Conservation (phyloP, 1,140 invertebrate genomes). For the Cotesia typhae region DNA sequence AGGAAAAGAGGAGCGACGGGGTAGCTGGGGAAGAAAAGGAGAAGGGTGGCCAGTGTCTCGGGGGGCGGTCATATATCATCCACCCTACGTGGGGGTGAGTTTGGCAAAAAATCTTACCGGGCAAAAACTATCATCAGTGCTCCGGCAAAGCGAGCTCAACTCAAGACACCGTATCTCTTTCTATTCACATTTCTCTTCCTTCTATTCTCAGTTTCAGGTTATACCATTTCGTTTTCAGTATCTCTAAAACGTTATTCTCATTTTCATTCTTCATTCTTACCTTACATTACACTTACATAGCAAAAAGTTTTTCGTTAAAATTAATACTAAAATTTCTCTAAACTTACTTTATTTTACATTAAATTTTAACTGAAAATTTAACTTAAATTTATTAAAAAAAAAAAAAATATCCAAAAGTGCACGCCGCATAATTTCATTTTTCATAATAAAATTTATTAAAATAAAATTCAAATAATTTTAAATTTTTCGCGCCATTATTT, state of each 20-base stretch:
- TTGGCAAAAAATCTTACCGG: slow-evolving; percentile 63
- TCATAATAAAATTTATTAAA: no score
- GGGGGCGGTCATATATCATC: slow-evolving; percentile 66
- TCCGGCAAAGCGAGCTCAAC: slow-evolving; percentile 62
- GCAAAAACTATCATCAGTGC: slow-evolving; percentile 66
- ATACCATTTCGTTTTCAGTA: not conserved
- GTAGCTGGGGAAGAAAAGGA: slow-evolving; percentile 21
- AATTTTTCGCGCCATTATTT: no score
- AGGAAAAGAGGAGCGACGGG: not conserved
- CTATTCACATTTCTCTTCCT: slow-evolving; percentile 39
- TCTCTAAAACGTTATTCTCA: slow-evolving; percentile 44
- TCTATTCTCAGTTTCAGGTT: slow-evolving; percentile 24
- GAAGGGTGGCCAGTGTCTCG: slow-evolving; percentile 63
- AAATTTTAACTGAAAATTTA: no score
- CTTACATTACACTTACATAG: no score
- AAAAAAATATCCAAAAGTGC: no score
- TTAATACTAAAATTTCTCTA: no score
- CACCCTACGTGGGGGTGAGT: slow-evolving; percentile 56
- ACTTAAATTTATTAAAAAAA: no score
- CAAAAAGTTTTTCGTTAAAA: no score
- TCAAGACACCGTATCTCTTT: slow-evolving; percentile 52
- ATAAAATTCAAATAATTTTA: no score
- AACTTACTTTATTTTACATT: no score
- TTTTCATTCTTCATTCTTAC: slow-evolving; percentile 36
- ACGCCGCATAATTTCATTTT: no score